Evolutionary conservation across 2,113 vertebrate species (phyloP).

Genomic region (Vulpes lagopus): DNA sequence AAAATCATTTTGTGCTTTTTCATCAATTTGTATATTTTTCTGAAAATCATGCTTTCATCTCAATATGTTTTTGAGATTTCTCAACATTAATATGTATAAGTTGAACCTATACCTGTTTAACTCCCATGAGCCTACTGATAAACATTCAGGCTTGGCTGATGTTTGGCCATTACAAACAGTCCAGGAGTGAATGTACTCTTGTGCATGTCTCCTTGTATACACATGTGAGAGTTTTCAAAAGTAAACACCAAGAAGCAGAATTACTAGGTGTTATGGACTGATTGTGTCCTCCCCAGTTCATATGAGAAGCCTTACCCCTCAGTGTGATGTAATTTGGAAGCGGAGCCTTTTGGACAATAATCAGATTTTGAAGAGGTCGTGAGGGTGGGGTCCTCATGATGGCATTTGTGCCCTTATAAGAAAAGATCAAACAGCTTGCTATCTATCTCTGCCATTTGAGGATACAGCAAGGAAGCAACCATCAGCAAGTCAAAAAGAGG

Average conservation of each 20-base stretch:
- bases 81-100: neutral
- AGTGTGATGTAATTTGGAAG: neutral
- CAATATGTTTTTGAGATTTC: neutral
- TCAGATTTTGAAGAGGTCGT: neutral
- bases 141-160: neutral
- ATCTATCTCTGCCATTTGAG: neutral
- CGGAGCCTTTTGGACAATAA: neutral
- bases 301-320: neutral
- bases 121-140: neutral
- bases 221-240: neutral
- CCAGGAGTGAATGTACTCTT: neutral
- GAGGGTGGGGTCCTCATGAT: neutral
- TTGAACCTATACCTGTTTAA: neutral
- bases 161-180: neutral
- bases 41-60: neutral
- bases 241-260: constrained; percentile 1
- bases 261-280: neutral
- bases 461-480: neutral
- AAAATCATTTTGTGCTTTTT: constrained; percentile 22
- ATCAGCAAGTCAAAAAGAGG: neutral
- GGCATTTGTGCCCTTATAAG: neutral
- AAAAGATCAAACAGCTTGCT: neutral
- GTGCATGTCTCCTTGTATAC: neutral
- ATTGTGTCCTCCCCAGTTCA: neutral
- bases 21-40: neutral